Evolutionary conservation across 2,888 invertebrate genomes (phyloP), one percentile per base, ranked within the genome.

Genomic region (Orgyia antiqua): DNA sequence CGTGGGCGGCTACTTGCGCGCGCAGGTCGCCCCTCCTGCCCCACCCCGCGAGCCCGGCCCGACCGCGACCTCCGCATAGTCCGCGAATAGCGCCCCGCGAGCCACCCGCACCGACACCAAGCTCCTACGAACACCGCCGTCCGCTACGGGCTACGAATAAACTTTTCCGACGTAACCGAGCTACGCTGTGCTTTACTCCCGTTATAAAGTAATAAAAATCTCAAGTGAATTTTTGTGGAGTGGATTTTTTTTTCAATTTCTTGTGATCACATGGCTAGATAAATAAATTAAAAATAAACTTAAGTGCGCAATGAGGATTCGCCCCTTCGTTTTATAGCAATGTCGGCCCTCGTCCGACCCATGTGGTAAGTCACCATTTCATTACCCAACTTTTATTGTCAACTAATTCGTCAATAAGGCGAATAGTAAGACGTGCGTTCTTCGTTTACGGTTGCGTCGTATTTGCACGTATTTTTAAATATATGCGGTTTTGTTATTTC

Each of bases 291-390:
- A 40, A 48, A 62, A 70, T 69, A 62, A 71, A 71, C 66, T 72
- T 54, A 65, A 57, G 83, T 84, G 83, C 70, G 79, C 72, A 68
- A 86, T 83, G 83, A 67, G 73, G 75, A 68, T 60, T 66, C 66
- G 51, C 51, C 66, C 60, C 64, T 58, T 54, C 64, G 63, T 69
- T 69, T 75, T 76, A 76, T 88, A 88, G 83, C 79, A 70, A 88
- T 88, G 89, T 88, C 88, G 72, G 77, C 86, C 47, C 78, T 87
- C 55, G 87, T 87, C 67, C 80, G 87, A 71, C 87, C 87, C 56
- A 75, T 86, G 65, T 87, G 87, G 87, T 87, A 82, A 87, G 87
- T 87, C 51, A 31, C 34, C 47, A 33, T 47, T n/a, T n/a, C n/a
- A n/a, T n/a, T n/a, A n/a, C n/a, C n/a, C n/a, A n/a, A n/a, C n/a